Conservation (phyloP, 1,140 invertebrate species). For the Euwallacea similis region DNA sequence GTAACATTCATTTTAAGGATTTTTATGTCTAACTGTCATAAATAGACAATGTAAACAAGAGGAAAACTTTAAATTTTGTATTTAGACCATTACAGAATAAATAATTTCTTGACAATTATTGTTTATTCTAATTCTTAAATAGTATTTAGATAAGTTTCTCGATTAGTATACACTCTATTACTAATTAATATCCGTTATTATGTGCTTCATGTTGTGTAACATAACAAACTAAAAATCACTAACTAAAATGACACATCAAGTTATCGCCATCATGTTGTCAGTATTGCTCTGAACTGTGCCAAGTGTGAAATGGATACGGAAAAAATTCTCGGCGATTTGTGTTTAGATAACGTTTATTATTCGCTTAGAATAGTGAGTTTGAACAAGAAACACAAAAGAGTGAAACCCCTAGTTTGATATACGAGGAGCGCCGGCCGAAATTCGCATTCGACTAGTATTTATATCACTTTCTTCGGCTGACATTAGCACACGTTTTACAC, state of each 20-base stretch:
- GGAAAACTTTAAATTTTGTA: too few relatives aligned
- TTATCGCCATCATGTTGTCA: conserved; percentile 17
- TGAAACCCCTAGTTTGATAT: conserved; percentile 47
- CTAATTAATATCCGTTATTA: too few relatives aligned
- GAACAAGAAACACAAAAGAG: conserved; percentile 44
- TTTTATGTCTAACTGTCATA: too few relatives aligned
- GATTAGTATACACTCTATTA: too few relatives aligned
- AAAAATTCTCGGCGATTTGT: conserved; percentile 35
- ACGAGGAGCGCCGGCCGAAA: conserved; percentile 1
- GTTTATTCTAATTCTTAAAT: too few relatives aligned
- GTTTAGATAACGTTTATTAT: conserved; percentile 30
- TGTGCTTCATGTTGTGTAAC: too few relatives aligned
- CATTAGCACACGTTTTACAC: conserved; percentile 45
- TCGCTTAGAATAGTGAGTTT: conserved; percentile 36
- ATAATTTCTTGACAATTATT: too few relatives aligned
- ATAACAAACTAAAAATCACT: too few relatives aligned
- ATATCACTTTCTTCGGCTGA: conserved; percentile 24
- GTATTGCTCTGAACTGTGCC: conserved; percentile 33
- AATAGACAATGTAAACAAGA: too few relatives aligned
- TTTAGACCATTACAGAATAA: too few relatives aligned
- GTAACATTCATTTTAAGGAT: too few relatives aligned
- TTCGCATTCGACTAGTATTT: conserved; percentile 9
- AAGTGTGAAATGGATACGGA: conserved; percentile 46
- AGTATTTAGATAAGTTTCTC: too few relatives aligned
- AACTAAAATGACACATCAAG: background rate